Base-by-base conservation (phyloP, 2,113 vertebrate genomes). In the Saccopteryx leptura region DNA sequence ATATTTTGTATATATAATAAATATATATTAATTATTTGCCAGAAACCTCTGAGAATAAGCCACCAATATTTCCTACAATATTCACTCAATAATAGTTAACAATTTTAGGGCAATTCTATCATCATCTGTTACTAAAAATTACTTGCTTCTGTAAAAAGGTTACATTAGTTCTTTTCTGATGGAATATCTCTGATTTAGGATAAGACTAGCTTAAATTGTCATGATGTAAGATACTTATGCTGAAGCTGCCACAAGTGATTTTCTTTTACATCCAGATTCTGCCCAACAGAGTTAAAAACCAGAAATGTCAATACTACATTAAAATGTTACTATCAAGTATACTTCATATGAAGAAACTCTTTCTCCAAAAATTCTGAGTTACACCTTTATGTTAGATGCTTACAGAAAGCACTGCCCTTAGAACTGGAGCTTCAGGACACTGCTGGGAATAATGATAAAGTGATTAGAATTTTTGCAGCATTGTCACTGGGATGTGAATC, bases 241-340 rank as follows among this genome's bases (percentile, higher is more conserved):
- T 76, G 88, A 87, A 86, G 69, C 60, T 17, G 68, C 88, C 68
- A 86, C 78, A 90, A 80, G 78, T 83, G 65, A 97, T 90, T 97
- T 97, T 98, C 74, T 81, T 96, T 96, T 88, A 60, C 74, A 96
- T 97, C 92, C 94, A 93, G 83, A 91, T 95, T 96, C 63, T 96
- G 79, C 69, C 94, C 96, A 95, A 93, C 94, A 78, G 96, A 90
- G 88, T 96, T 95, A 97, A 97, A 96, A 97, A 97, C 39, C 83
- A 97, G 96, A 97, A 98, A 97, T 97, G 93, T 97, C 97, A 97
- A 97, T 97, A 96, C 97, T 96, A 93, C 95, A 98, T 97, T 97
- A 97, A 96, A 96, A 93, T 97, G 93, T 96, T 97, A 97, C 97
- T 96, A 96, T 96, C 90, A 97, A 96, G 93, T 88, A 80, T 92